Conservation (phyloP, 1,140 invertebrate species). For the Micrasema longulum region DNA sequence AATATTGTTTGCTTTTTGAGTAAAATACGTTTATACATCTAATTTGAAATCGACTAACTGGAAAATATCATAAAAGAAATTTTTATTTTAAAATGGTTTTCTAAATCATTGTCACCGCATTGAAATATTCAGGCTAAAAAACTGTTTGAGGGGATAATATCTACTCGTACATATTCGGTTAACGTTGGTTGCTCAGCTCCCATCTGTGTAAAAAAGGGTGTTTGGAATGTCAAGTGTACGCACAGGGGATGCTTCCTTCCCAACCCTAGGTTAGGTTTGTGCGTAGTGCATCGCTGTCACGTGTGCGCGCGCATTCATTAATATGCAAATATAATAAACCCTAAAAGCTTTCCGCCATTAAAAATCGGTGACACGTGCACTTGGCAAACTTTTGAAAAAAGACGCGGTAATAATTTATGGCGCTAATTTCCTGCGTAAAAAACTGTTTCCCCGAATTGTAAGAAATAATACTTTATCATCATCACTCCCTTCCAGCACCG, state of each 20-base stretch:
- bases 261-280: not conserved
- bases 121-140: constrained; percentile 9
- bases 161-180: no score
- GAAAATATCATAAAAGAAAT: no score
- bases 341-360: constrained; percentile 51
- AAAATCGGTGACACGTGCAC: constrained; percentile 33
- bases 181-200: constrained; percentile 8
- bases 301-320: constrained; percentile 49
- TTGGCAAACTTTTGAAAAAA: constrained; percentile 18
- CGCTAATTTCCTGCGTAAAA: not conserved
- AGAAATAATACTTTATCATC: not conserved
- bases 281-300: constrained; percentile 38
- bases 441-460: not conserved
- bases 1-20: no score
- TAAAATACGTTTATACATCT: no score
- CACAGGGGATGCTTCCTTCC: constrained; percentile 20
- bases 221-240: constrained; percentile 30
- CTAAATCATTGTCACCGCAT: not conserved
- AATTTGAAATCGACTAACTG: no score
- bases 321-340: constrained; percentile 51
- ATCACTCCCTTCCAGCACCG: not conserved
- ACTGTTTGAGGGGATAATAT: not conserved
- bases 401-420: not conserved
- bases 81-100: no score
- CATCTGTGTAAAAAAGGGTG: constrained; percentile 32